A percentile compares a stretch with the other conserved stretches of the same genome.
Evolutionary conservation across 2,113 vertebrate species (phyloP).

Genomic region (Redunca redunca): DNA sequence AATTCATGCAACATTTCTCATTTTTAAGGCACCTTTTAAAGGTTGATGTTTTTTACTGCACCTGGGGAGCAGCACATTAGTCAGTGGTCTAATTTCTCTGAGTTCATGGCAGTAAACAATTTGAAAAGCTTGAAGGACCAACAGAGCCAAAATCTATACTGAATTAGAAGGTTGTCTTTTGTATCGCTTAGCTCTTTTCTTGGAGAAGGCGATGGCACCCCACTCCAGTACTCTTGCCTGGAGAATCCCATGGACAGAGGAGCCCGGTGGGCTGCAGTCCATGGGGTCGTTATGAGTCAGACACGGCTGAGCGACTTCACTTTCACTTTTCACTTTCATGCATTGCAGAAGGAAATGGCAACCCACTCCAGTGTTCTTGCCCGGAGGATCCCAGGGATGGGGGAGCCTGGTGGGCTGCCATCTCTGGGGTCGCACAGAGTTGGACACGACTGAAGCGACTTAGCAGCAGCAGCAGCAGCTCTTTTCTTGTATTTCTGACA

Average conservation of each 20-base stretch:
- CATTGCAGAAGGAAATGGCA: too few relatives aligned
- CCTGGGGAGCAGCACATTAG: neutral
- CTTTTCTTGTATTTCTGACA: neutral
- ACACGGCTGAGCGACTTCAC: too few relatives aligned
- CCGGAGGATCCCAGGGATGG: too few relatives aligned
- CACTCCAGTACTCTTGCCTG: too few relatives aligned
- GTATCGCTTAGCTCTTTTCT: neutral
- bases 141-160: neutral
- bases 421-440: too few relatives aligned
- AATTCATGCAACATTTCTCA: constrained; percentile 31
- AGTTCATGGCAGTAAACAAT: neutral
- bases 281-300: rapidly evolving
- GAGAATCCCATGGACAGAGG: too few relatives aligned
- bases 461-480: neutral
- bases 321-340: too few relatives aligned
- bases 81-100: neutral
- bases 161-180: neutral
- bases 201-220: neutral
- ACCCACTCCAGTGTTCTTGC: too few relatives aligned
- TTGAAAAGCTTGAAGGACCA: neutral
- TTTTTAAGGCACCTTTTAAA: constrained; percentile 52
- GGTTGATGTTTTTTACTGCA: neutral
- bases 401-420: too few relatives aligned
- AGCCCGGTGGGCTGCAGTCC: too few relatives aligned
- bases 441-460: too few relatives aligned